Evolutionary conservation across 2,113 vertebrate species (phyloP), one percentile per base, ranked within the genome.

Genomic region (Chionis minor): DNA sequence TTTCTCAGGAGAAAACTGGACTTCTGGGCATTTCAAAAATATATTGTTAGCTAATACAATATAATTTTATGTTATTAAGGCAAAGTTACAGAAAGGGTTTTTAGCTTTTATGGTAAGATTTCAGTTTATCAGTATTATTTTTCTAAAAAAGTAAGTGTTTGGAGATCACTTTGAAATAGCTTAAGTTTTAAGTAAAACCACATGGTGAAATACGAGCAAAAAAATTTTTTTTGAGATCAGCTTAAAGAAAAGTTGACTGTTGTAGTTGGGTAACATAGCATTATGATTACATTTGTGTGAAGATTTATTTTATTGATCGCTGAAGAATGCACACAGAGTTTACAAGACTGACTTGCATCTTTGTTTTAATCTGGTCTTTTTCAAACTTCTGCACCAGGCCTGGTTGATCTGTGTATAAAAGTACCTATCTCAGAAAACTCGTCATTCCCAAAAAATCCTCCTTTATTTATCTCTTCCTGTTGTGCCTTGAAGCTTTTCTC

Each of bases 101-200:
- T 67, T 66, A 13, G 18, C 35, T 16, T 88, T 81, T 81, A 65
- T 69, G 45, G 62, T 78, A 23, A 20, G 7, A 40, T 90, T 93
- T 96, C 70, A 94, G 83, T 96, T 90, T 89, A 80, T 85, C 47
- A 28, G 78, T 87, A 24, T 55, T 74, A 33, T 27, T 14, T 47
- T n/a, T 83, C 45, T 13, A 70, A 65, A 44, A 81, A 81, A 80
- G 38, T 65, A 95, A 78, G 54, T 90, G 67, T 95, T 86, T 96
- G 93, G 23, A 80, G 12, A 70, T 78, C 72, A 75, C 10, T 75
- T 79, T 67, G 24, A 87, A 90, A 89, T 80, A 84, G 42, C 70
- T 80, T 94, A 87, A 95, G 85, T 97, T 85, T 93, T 97, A 95
- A 87, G 13, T 80, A 97, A 96, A 97, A 69, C 56, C 69, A 72